These are phyloP conservation scores for Heliconius charithonia DNA, from an alignment of 2,888 invertebrate species.

Conservation along the genomic window DNA sequence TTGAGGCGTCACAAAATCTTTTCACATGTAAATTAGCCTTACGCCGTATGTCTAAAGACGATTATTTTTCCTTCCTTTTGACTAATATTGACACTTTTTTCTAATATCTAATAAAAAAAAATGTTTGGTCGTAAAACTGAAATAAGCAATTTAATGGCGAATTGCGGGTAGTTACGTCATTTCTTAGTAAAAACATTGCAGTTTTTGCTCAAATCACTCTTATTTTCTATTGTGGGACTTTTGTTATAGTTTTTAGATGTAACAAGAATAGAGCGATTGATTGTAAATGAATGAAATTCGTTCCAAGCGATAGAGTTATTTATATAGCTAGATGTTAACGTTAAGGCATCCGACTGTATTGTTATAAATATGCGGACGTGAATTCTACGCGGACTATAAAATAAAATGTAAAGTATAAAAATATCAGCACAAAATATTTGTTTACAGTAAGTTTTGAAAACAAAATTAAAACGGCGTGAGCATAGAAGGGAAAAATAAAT, in stretches of 20 bases:
- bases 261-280: slow-evolving; percentile 11
- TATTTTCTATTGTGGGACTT: slow-evolving; percentile 19
- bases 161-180: slow-evolving; percentile 21
- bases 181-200: slow-evolving; percentile 18
- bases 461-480: neutral
- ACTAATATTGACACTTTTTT: slow-evolving; percentile 44
- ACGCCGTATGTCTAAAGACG: slow-evolving; percentile 67
- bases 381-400: slow-evolving; percentile 14
- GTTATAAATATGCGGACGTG: slow-evolving; percentile 36
- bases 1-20: slow-evolving; percentile 69
- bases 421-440: slow-evolving; percentile 7
- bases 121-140: slow-evolving; percentile 15
- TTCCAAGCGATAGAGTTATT: slow-evolving; percentile 17
- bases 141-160: slow-evolving; percentile 22
- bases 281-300: slow-evolving; percentile 26
- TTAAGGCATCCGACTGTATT: slow-evolving; percentile 27
- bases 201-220: slow-evolving; percentile 16
- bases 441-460: neutral
- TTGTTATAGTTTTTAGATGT: slow-evolving; percentile 26
- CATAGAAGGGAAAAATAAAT: slow-evolving; percentile 32
- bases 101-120: slow-evolving; percentile 36
- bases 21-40: slow-evolving; percentile 77
- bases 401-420: neutral
- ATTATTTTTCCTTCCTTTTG: slow-evolving; percentile 57
- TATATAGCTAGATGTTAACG: slow-evolving; percentile 26